phyloP scores from a whole-genome alignment of 2,797 vertebrate genomes.

The Naso thynnoides region DNA sequence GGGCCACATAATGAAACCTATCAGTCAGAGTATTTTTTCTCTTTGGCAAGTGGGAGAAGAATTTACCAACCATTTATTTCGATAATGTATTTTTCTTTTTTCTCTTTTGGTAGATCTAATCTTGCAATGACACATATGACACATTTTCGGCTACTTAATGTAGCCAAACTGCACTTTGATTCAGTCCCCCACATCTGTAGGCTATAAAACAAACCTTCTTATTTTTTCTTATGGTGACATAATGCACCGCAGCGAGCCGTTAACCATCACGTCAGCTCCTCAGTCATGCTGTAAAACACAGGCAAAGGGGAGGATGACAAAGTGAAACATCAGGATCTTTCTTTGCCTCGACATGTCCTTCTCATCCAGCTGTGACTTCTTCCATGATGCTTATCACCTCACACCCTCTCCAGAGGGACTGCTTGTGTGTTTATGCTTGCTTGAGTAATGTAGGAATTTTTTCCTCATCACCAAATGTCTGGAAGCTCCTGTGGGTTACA shows the following conservation, averaged over 20 bases:
- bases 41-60: too few species aligned
- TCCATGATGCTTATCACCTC: neutral
- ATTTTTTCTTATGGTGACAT: constrained; percentile 1
- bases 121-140: too few species aligned
- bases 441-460: constrained; percentile 9
- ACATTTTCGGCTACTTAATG: too few species aligned
- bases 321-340: neutral
- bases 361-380: constrained; percentile 9
- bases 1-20: too few species aligned
- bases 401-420: constrained; percentile 5
- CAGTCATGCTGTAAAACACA: neutral
- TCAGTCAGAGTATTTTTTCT: too few species aligned
- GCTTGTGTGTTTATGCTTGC: constrained; percentile 1
- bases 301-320: neutral
- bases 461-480: constrained; percentile 17
- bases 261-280: neutral
- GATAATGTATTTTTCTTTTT: too few species aligned
- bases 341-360: constrained; percentile 7
- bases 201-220: neutral
- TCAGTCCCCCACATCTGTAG: neutral
- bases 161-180: neutral
- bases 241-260: neutral
- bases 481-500: neutral
- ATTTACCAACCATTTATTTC: too few species aligned
- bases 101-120: too few species aligned